Conservation (phyloP, 2,797 vertebrate species). For the Centroberyx gerrardi region DNA sequence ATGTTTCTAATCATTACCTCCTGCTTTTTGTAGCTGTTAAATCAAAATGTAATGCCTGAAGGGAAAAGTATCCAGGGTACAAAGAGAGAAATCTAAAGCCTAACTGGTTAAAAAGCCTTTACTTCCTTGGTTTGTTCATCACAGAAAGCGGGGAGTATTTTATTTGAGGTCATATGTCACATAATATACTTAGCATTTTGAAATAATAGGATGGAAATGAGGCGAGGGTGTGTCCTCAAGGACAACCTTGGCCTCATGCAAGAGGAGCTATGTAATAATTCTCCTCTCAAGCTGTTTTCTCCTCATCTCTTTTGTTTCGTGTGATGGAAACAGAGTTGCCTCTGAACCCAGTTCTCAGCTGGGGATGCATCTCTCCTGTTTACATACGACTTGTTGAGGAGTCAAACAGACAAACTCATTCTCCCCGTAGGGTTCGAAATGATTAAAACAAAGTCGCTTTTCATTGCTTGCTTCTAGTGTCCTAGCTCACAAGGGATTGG, state of each 20-base stretch:
- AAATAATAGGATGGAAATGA: background rate
- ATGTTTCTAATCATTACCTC: conserved; percentile 3
- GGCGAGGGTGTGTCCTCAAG: background rate
- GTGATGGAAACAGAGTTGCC: background rate
- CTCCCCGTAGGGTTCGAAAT: background rate
- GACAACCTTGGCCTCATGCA: background rate
- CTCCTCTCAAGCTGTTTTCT: background rate
- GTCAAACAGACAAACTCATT: background rate
- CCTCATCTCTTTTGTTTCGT: background rate
- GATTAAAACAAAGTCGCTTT: background rate
- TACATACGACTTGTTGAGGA: background rate
- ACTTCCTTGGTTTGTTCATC: background rate
- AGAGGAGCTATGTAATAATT: background rate
- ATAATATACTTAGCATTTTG: background rate
- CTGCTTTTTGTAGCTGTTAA: background rate
- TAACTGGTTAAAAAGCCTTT: conserved; percentile 13
- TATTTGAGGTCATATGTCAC: background rate
- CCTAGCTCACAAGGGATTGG: background rate
- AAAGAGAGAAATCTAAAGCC: conserved; percentile 20
- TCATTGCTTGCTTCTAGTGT: background rate
- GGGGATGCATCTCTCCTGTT: background rate
- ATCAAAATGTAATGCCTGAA: background rate
- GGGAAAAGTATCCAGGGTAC: background rate
- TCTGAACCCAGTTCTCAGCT: background rate
- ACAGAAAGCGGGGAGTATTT: background rate